Percentiles rank a stretch among this genome's conserved stretches.
phyloP scores from a whole-genome alignment of 2,888 invertebrate species.

The Clitarchus hookeri region DNA sequence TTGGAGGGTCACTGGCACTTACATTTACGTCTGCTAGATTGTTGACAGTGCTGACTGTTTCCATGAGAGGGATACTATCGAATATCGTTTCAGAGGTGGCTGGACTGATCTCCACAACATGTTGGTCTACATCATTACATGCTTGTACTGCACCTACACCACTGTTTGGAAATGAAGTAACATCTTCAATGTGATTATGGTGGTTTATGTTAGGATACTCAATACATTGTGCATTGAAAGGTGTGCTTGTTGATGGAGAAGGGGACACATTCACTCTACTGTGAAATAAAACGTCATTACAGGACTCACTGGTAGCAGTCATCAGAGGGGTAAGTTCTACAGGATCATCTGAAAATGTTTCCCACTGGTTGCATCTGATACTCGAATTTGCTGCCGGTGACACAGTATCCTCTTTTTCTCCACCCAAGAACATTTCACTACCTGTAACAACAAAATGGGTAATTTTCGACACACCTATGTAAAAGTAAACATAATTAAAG shows the following conservation, averaged over 20 bases:
- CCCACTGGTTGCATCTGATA: not conserved
- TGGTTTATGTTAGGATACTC: not conserved
- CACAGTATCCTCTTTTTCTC: not conserved
- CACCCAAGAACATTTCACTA: not conserved
- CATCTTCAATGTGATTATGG: not conserved
- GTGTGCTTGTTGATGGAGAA: not conserved
- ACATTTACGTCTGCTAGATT: not conserved
- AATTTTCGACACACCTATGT: not conserved
- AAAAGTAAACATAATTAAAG: not conserved
- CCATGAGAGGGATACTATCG: not conserved
- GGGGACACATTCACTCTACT: not conserved
- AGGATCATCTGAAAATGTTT: not conserved
- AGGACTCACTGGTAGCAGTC: not conserved
- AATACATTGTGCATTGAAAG: not conserved
- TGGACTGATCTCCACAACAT: not conserved
- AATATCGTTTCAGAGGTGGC: not conserved
- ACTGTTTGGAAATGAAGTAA: not conserved
- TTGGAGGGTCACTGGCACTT: not conserved
- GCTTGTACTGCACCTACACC: not conserved
- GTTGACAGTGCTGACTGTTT: not conserved
- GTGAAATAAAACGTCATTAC: not conserved
- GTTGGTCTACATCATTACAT: not conserved
- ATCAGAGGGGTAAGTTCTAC: not conserved
- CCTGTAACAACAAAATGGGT: not conserved
- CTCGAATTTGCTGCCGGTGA: not conserved